These are phyloP conservation scores for Cygnus olor DNA, from an alignment of 2,797 vertebrate genomes.

Conservation along the genomic window DNA sequence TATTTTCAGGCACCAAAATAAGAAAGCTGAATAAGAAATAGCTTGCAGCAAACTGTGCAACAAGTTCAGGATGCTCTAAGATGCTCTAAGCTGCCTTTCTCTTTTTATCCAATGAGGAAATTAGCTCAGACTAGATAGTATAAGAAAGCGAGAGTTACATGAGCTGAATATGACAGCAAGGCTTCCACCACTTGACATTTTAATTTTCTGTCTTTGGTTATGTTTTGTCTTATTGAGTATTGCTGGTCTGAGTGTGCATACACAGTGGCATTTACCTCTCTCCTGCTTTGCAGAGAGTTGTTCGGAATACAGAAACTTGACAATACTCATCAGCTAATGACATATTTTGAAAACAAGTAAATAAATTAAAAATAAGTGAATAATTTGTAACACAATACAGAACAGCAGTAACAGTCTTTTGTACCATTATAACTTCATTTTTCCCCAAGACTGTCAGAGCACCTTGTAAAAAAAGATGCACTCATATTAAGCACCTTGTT, in stretches of 20 bases:
- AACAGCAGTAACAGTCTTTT: background rate
- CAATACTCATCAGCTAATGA: background rate
- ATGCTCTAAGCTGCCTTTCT: background rate
- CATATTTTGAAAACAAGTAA: background rate
- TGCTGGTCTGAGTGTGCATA: background rate
- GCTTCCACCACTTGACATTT: background rate
- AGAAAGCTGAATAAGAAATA: background rate
- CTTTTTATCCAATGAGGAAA: background rate
- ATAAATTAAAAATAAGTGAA: background rate
- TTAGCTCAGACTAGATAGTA: background rate
- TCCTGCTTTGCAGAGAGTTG: background rate
- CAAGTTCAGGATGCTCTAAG: background rate
- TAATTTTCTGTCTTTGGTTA: conserved; percentile 7
- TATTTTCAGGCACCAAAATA: background rate
- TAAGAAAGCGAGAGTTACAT: background rate
- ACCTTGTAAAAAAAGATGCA: background rate
- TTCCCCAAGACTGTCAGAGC: background rate
- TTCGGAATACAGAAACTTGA: background rate
- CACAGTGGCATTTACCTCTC: background rate
- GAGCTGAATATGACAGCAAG: background rate
- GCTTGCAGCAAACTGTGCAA: background rate
- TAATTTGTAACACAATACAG: background rate
- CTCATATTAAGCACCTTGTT: background rate
- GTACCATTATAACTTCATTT: background rate
- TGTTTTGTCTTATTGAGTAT: background rate